Conservation (phyloP, 1,140 invertebrate species). For the Melanaphis sacchari region DNA sequence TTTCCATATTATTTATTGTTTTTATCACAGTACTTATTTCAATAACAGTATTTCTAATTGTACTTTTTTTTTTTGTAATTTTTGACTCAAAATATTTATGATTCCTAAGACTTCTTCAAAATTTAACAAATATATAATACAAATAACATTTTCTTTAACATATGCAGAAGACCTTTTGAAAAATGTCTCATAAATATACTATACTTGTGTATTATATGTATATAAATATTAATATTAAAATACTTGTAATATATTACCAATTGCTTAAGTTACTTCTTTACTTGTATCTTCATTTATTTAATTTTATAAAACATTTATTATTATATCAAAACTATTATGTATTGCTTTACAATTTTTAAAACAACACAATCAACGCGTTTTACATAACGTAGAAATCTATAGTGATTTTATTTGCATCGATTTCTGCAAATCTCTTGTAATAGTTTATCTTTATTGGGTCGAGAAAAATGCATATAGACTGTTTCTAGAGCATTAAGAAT, state of each 20-base stretch:
- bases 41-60: slow-evolving; percentile 19
- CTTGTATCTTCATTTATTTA: neutral
- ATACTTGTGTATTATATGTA: no score
- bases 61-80: neutral
- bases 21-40: neutral
- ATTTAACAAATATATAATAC: neutral
- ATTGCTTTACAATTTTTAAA: slow-evolving; percentile 22
- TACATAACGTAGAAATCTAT: neutral
- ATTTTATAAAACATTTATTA: neutral
- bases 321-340: slow-evolving; percentile 5
- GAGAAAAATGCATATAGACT: slow-evolving; percentile 1
- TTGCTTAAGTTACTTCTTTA: neutral
- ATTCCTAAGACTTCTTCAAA: slow-evolving; percentile 13
- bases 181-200: neutral
- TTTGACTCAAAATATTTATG: slow-evolving; percentile 2
- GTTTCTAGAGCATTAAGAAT: slow-evolving; percentile 2
- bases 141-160: slow-evolving; percentile 4
- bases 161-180: slow-evolving; percentile 3
- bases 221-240: neutral
- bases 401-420: neutral
- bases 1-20: neutral
- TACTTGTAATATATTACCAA: neutral
- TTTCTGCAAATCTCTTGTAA: slow-evolving; percentile 1
- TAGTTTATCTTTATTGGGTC: neutral
- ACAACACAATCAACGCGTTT: neutral